Conservation (phyloP, 2,797 vertebrate species). For the Xenops minutus region DNA sequence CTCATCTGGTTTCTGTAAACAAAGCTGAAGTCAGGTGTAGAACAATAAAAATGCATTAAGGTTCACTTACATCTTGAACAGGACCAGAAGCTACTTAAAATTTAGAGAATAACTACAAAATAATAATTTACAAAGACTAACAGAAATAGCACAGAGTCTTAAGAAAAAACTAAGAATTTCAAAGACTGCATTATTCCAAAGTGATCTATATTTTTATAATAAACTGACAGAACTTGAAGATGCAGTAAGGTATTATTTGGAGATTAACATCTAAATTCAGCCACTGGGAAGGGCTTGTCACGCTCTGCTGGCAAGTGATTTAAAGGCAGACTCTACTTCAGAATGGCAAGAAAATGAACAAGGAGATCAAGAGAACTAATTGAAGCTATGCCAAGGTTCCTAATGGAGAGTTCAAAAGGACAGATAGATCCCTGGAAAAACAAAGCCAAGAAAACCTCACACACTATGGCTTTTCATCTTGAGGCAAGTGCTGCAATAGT, state of each 20-base stretch:
- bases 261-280: not conserved
- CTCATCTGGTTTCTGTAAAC: not conserved
- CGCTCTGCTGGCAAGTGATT: rapidly evolving
- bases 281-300: not conserved
- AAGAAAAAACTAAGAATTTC: not conserved
- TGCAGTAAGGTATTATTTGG: not conserved
- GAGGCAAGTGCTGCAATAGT: not conserved
- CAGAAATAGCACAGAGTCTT: not conserved
- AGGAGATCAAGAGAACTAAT: not conserved
- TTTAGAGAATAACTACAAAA: not conserved
- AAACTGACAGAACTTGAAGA: not conserved
- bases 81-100: not conserved
- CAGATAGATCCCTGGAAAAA: not conserved
- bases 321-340: not conserved
- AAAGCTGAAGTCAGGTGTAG: not conserved
- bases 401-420: not conserved
- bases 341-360: not conserved
- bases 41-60: not conserved
- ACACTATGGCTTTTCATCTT: not conserved
- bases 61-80: not conserved
- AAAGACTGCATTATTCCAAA: not conserved
- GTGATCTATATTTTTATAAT: not conserved
- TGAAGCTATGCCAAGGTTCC: not conserved
- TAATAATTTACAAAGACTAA: not conserved
- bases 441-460: rapidly evolving